These are phyloP conservation scores for Cosmia pyralina DNA, from an alignment of 2,888 invertebrate genomes.

Conservation along the genomic window DNA sequence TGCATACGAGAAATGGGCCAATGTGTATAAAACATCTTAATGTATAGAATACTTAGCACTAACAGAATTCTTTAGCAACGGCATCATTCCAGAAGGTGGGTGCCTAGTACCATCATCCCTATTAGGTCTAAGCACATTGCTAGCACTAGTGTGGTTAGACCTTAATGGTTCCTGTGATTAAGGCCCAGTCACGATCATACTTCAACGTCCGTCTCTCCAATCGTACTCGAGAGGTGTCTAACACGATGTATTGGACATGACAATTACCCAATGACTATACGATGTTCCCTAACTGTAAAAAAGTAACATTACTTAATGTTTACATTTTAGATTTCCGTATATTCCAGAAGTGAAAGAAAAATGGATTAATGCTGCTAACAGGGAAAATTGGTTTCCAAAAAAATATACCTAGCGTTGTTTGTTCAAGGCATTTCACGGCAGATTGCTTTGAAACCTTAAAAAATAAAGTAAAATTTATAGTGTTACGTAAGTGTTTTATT, in stretches of 20 bases:
- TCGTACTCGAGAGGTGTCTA: conserved; percentile 21
- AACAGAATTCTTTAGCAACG: neutral
- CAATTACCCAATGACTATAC: no score
- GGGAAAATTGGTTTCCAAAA: no score
- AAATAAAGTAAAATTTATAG: no score
- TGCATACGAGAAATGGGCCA: neutral
- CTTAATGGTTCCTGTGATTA: conserved; percentile 19
- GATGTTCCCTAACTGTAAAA: no score
- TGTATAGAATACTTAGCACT: neutral
- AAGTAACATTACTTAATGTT: no score
- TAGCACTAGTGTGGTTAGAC: neutral
- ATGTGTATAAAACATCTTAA: neutral
- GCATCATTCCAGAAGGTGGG: neutral
- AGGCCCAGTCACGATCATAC: conserved; percentile 16
- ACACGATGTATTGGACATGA: neutral
- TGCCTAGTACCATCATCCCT: neutral
- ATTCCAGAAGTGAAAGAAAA: no score
- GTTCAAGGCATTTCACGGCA: no score
- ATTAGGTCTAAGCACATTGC: neutral
- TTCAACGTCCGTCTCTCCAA: conserved; percentile 1
- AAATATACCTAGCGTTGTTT: no score
- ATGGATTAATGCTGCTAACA: no score
- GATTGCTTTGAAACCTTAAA: no score
- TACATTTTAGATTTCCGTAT: no score
- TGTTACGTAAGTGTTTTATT: no score